phyloP scores from a whole-genome alignment of 2,888 invertebrate species.

The Nemotelus nigrinus region DNA sequence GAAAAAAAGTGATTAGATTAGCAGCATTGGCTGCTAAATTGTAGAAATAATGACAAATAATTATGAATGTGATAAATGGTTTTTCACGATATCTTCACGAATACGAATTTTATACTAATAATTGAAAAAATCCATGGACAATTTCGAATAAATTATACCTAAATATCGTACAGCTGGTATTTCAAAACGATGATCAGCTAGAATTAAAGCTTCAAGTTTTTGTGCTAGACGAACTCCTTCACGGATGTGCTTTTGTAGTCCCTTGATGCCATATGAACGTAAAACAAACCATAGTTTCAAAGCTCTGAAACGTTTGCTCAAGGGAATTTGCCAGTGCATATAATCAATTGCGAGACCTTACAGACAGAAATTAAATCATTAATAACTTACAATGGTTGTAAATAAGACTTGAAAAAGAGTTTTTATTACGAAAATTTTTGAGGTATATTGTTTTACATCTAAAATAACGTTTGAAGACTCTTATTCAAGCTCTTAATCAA shows the following conservation, averaged over 20 bases:
- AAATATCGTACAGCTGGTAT: constrained; percentile 87
- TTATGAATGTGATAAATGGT: neutral
- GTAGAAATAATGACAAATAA: neutral
- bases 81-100: neutral
- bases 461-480: too few relatives aligned
- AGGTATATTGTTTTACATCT: too few relatives aligned
- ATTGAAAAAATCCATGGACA: neutral
- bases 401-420: too few relatives aligned
- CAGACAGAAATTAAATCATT: constrained; percentile 55
- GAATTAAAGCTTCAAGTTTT: constrained; percentile 87
- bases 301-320: constrained; percentile 92
- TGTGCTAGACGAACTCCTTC: constrained; percentile 90
- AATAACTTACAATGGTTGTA: neutral
- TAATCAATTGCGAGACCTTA: constrained; percentile 92
- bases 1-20: neutral
- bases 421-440: too few relatives aligned
- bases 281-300: constrained; percentile 97
- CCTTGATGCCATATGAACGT: constrained; percentile 90
- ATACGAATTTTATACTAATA: constrained; percentile 1
- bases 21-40: neutral
- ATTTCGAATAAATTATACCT: constrained; percentile 52
- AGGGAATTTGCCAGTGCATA: constrained; percentile 98
- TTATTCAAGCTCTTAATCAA: too few relatives aligned
- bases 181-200: constrained; percentile 87
- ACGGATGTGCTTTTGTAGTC: constrained; percentile 91